A percentile compares a stretch with the other conserved stretches of the same genome.
Evolutionary conservation across 2,888 invertebrate species (phyloP).

Genomic region (Matsumyia berberina): DNA sequence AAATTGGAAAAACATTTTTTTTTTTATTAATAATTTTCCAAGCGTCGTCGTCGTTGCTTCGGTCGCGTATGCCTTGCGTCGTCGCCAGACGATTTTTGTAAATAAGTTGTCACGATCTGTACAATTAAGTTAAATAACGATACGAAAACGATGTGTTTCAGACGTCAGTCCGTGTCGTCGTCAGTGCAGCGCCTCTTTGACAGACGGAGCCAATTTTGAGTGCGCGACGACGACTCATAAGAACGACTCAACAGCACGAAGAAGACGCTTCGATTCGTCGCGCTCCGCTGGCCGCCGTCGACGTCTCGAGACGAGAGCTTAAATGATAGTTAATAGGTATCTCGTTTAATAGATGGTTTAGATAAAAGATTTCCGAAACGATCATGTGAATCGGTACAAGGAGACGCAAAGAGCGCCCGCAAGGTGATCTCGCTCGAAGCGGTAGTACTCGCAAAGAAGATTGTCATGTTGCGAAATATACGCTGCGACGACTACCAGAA

Average conservation of each 20-base stretch:
- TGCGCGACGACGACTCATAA: slow-evolving; percentile 37
- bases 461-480: slow-evolving; percentile 71
- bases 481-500: slow-evolving; percentile 26
- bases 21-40: slow-evolving; percentile 62
- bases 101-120: slow-evolving; percentile 77
- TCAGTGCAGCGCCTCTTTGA: slow-evolving; percentile 56
- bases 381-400: slow-evolving; percentile 75
- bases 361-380: slow-evolving; percentile 69
- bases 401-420: slow-evolving; percentile 43
- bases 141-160: slow-evolving; percentile 74
- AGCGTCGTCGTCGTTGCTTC: slow-evolving; percentile 7
- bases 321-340: slow-evolving; percentile 72
- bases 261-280: slow-evolving; percentile 47
- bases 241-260: slow-evolving; percentile 48
- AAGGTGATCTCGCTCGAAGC: slow-evolving; percentile 27
- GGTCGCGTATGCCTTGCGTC: slow-evolving; percentile 1
- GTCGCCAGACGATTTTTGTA: slow-evolving; percentile 48
- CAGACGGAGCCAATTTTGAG: slow-evolving; percentile 68
- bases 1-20: slow-evolving; percentile 31
- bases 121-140: slow-evolving; percentile 76
- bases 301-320: slow-evolving; percentile 16
- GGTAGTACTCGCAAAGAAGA: slow-evolving; percentile 49
- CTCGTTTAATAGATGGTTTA: slow-evolving; percentile 72
- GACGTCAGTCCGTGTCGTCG: slow-evolving; percentile 70
- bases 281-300: slow-evolving; percentile 22